phyloP scores from a whole-genome alignment of 1,140 invertebrate species.

The Leptinotarsa texana region DNA sequence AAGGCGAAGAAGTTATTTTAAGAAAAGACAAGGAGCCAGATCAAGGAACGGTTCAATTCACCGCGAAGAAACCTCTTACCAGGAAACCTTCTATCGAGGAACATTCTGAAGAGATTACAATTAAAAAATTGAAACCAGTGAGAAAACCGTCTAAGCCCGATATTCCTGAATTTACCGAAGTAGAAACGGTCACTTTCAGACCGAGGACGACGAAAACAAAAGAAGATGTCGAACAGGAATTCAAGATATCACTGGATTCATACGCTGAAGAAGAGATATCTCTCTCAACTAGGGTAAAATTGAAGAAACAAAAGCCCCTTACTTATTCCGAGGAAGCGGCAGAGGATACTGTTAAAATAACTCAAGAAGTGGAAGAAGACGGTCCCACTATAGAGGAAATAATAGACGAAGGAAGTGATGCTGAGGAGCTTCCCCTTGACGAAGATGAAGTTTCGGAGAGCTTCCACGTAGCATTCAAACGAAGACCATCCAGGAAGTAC shows the following conservation, averaged over 20 bases:
- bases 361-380: constrained; percentile 69
- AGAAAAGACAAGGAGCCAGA: constrained; percentile 47
- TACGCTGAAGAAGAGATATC: constrained; percentile 86
- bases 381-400: constrained; percentile 72
- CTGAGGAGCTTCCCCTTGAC: constrained; percentile 66
- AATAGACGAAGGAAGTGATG: constrained; percentile 63
- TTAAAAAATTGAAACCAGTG: constrained; percentile 70
- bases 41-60: constrained; percentile 61
- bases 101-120: constrained; percentile 71
- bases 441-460: constrained; percentile 62
- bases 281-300: constrained; percentile 78
- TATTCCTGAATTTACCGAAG: constrained; percentile 71
- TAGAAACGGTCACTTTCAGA: constrained; percentile 73
- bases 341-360: constrained; percentile 73
- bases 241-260: constrained; percentile 79
- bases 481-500: constrained; percentile 61
- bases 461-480: constrained; percentile 60
- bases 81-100: constrained; percentile 66
- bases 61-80: constrained; percentile 58
- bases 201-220: constrained; percentile 70
- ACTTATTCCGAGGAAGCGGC: constrained; percentile 74
- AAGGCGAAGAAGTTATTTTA: constrained; percentile 45
- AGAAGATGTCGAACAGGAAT: constrained; percentile 84
- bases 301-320: constrained; percentile 70
- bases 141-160: constrained; percentile 67